Conservation (phyloP, 2,113 vertebrate species). For the Chunga burmeisteri region DNA sequence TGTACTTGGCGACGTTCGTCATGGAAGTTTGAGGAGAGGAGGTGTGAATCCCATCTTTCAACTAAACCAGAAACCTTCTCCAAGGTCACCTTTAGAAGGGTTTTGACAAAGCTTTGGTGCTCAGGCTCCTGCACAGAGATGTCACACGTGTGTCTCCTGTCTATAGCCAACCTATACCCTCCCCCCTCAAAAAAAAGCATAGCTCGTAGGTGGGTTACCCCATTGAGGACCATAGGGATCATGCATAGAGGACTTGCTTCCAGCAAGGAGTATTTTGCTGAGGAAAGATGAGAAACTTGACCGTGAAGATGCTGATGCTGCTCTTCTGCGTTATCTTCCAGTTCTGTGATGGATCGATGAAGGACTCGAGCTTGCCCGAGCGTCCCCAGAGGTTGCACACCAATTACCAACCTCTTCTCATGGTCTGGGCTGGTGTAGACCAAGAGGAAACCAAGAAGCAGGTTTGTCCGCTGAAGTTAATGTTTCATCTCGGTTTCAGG, state of each 20-base stretch:
- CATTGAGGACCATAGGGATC: rapidly evolving
- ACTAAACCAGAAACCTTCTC: background rate
- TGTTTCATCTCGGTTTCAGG: background rate
- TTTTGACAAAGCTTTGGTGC: background rate
- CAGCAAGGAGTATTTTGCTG: background rate
- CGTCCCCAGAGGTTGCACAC: background rate
- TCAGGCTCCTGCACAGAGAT: rapidly evolving
- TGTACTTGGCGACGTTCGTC: rapidly evolving
- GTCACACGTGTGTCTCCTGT: background rate
- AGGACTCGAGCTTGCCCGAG: background rate
- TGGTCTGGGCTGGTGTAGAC: constrained; percentile 76
- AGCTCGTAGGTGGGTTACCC: background rate
- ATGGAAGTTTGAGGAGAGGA: background rate
- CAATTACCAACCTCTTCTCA: background rate
- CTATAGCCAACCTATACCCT: background rate
- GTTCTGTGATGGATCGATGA: constrained; percentile 21
- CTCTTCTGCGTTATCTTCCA: background rate
- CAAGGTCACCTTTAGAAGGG: background rate
- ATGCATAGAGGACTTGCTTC: background rate
- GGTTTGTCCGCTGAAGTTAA: constrained; percentile 52
- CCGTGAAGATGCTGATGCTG: background rate
- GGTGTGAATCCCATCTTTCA: background rate
- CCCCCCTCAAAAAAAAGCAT: too few relatives aligned
- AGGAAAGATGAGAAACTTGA: background rate
- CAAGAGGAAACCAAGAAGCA: constrained; percentile 83